Evolutionary conservation across 1,140 invertebrate species (phyloP).

Genomic region (Drosophila bifasciata): DNA sequence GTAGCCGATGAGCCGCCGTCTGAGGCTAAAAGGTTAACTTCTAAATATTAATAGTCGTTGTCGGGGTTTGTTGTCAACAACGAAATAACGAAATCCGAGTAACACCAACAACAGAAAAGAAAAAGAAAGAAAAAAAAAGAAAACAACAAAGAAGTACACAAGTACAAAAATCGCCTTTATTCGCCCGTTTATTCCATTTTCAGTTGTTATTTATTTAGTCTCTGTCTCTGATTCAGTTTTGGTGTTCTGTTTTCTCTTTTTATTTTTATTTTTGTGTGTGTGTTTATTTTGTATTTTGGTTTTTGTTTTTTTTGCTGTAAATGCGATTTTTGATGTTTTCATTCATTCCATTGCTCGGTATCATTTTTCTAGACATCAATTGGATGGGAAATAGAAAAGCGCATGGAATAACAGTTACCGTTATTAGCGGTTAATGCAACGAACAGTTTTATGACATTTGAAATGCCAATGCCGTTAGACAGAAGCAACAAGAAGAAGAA

Average conservation of each 20-base stretch:
- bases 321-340: no score
- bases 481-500: constrained; percentile 9
- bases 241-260: not conserved
- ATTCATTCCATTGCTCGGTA: no score
- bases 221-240: constrained; percentile 2
- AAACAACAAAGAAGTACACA: constrained; percentile 42
- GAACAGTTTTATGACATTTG: constrained; percentile 15
- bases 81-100: constrained; percentile 38
- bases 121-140: constrained; percentile 30
- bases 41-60: constrained; percentile 84
- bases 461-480: constrained; percentile 49
- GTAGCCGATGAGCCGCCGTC: constrained; percentile 75
- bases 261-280: constrained; percentile 14
- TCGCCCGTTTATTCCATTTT: constrained; percentile 25
- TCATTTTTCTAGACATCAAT: no score
- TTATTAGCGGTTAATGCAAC: not conserved
- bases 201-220: constrained; percentile 15
- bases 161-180: constrained; percentile 47
- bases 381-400: no score
- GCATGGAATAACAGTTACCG: no score
- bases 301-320: no score
- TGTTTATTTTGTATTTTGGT: no score
- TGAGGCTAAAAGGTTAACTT: constrained; percentile 84
- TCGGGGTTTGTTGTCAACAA: constrained; percentile 63
- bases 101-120: constrained; percentile 35